A percentile compares a stretch with the other conserved stretches of the same genome.
These are phyloP conservation scores for Rattus rattus DNA, from an alignment of 2,113 vertebrate genomes.

Conservation along the genomic window DNA sequence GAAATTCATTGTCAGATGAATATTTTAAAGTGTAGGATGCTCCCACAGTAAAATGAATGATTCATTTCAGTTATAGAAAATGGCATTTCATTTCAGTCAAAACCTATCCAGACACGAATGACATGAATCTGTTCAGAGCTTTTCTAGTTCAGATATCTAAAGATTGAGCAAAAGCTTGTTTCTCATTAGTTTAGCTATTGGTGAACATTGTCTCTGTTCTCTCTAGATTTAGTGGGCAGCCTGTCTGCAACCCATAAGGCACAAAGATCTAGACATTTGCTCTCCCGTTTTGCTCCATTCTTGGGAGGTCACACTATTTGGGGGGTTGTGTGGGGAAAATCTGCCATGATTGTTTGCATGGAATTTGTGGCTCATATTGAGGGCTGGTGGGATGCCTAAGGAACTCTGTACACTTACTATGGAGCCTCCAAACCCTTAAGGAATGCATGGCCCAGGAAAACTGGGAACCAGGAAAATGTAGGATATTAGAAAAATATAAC, in stretches of 20 bases:
- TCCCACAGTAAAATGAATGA: constrained; percentile 57
- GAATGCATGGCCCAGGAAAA: background rate
- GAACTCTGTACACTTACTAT: background rate
- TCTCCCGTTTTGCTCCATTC: background rate
- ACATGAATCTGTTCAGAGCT: constrained; percentile 29
- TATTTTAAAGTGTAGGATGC: constrained; percentile 11
- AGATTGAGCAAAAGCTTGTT: background rate
- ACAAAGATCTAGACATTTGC: constrained; percentile 11
- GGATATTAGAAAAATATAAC: constrained; percentile 12
- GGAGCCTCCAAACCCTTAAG: background rate
- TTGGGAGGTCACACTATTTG: background rate
- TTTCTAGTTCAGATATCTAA: constrained; percentile 54
- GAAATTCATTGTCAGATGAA: background rate
- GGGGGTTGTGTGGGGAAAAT: background rate
- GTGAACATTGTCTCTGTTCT: background rate
- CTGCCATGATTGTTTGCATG: background rate
- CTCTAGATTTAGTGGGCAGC: background rate
- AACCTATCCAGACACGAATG: constrained; percentile 70
- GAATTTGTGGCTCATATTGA: background rate
- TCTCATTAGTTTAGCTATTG: constrained; percentile 13
- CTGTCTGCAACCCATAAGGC: background rate
- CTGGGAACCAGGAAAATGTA: background rate
- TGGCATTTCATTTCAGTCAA: constrained; percentile 74
- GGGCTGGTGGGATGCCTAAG: background rate
- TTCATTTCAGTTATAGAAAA: constrained; percentile 76